Evolutionary conservation across 2,113 vertebrate species (phyloP).

Genomic region (Anarhynchus alexandrinus): DNA sequence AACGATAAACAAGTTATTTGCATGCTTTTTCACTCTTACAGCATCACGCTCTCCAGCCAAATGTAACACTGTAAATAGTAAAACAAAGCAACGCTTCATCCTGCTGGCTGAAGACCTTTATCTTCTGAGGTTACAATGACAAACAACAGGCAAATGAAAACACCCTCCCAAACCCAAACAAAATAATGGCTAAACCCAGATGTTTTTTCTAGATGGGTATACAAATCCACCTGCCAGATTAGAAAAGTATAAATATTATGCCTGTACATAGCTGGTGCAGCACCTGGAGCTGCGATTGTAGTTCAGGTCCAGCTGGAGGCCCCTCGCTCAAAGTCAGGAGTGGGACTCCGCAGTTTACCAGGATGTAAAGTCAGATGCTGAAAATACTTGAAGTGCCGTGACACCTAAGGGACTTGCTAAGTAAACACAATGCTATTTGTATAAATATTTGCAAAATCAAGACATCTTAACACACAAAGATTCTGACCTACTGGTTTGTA

Average conservation of each 20-base stretch:
- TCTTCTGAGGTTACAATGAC: background rate
- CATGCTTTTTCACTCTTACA: background rate
- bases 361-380: background rate
- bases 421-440: background rate
- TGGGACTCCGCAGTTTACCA: background rate
- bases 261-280: background rate
- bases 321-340: background rate
- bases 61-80: background rate
- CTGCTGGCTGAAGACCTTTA: background rate
- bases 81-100: conserved; percentile 26
- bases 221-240: background rate
- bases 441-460: background rate
- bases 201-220: background rate
- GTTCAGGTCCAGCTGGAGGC: background rate
- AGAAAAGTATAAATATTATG: background rate
- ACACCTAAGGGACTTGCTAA: background rate
- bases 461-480: background rate
- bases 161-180: background rate
- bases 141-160: background rate
- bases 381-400: background rate
- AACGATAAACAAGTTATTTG: conserved; percentile 51
- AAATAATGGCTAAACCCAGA: background rate
- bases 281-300: background rate
- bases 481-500: background rate
- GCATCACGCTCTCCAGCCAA: background rate